Evolutionary conservation across 2,113 vertebrate genomes (phyloP).

Genomic region (Phoenicopterus ruber): DNA sequence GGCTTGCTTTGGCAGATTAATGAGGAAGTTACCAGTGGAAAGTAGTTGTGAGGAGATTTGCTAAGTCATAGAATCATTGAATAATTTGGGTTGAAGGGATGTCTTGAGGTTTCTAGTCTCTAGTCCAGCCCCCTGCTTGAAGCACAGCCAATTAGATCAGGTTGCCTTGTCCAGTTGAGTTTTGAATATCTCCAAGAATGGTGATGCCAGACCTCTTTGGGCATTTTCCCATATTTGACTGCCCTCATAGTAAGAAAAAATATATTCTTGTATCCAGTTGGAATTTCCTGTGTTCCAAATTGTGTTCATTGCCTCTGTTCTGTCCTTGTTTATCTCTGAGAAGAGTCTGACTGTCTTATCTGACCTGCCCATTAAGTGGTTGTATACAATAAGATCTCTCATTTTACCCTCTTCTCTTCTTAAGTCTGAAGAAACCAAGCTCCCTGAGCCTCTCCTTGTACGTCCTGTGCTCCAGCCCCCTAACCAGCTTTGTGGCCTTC

Average conservation of each 20-base stretch:
- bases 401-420: background rate
- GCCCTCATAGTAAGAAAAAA: background rate
- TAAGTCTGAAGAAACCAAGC: background rate
- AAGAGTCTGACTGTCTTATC: background rate
- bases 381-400: background rate
- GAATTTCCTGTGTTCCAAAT: background rate
- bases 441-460: background rate
- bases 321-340: background rate
- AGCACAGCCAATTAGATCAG: background rate
- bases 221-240: background rate
- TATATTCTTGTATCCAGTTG: background rate
- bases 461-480: fast-evolving
- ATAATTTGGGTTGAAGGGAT: background rate
- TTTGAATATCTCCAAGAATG: background rate
- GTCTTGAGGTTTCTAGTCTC: background rate
- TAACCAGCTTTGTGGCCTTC: background rate
- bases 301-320: background rate
- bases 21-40: fast-evolving
- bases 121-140: background rate
- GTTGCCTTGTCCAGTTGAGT: background rate
- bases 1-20: background rate
- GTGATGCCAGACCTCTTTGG: background rate
- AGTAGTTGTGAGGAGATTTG: background rate
- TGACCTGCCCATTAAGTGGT: background rate
- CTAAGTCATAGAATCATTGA: background rate